Conservation (phyloP, 2,113 vertebrate genomes). For the Scomber japonicus region DNA sequence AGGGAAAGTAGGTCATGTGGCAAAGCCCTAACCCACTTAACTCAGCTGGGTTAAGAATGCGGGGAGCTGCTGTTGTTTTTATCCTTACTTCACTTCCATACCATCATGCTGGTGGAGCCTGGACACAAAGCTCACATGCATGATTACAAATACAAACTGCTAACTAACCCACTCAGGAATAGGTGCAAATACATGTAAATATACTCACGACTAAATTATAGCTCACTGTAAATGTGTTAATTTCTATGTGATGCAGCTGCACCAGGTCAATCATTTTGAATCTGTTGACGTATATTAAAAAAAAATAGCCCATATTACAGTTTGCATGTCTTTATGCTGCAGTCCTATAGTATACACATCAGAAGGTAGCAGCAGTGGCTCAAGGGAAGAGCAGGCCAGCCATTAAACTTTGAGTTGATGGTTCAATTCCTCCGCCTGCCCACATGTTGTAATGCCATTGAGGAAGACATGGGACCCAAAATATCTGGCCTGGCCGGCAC, state of each 20-base stretch:
- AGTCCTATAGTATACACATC: no score
- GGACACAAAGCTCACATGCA: neutral
- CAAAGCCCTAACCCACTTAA: constrained; percentile 77
- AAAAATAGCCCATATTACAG: neutral
- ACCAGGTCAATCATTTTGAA: no score
- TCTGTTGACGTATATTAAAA: no score
- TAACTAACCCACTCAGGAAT: neutral
- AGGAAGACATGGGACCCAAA: no score
- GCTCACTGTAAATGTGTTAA: neutral
- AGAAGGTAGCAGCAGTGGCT: no score
- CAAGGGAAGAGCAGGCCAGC: no score
- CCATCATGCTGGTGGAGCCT: constrained; percentile 2
- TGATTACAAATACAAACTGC: neutral
- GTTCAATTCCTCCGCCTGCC: no score
- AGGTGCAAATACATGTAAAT: neutral
- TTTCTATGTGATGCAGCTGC: no score
- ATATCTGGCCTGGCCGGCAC: no score
- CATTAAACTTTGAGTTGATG: no score
- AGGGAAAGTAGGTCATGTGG: constrained; percentile 74
- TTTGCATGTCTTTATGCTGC: neutral
- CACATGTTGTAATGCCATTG: no score
- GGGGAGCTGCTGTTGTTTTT: constrained; percentile 68
- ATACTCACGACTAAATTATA: neutral
- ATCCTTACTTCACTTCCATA: constrained; percentile 38
- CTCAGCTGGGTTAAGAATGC: constrained; percentile 63